Base-by-base conservation (phyloP, 2,797 vertebrate genomes). In the Poeciliopsis infans region DNA sequence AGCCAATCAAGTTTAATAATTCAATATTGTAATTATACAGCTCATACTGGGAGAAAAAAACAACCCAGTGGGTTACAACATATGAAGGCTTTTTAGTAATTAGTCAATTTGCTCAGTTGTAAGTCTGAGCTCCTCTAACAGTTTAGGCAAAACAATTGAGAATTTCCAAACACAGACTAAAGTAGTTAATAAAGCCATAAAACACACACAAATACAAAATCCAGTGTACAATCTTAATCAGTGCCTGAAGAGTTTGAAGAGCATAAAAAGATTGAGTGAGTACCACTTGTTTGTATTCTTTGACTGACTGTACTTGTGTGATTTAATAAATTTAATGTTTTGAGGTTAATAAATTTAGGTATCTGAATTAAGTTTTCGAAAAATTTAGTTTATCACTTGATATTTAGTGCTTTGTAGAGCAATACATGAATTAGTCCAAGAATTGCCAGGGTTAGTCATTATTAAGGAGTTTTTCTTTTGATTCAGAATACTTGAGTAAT, bases 71-170 rank as follows among this genome's bases (percentile, higher is more conserved):
- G 77, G 71, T 84, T 77, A 83, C 0, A 71, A 36, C 75, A 74
- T 77, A 1, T 75, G 31, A 51, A 75, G 51, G 77, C 55, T 86
- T 84, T 3, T 7, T 57, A 80, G 78, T 92, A 92, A 93, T 92
- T 92, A 91, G 85, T 88, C 82, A 83, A 88, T 93, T 94, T 93
- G 88, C 88, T 88, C 86, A 92, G 83, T 93, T 93, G 87, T 70
- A 83, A 59, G 0, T 36, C 75, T 85, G 87, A 91, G 89, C 89
- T 90, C 81, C 85, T 79, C 79, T 86, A 84, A 86, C 81, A 90
- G 86, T 91, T 91, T 82, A 79, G 64, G n/a, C 85, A 68, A 25
- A 88, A 84, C 89, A 83, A 75, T 83, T 89, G 89, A 89, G 92
- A 87, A 91, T 91, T 88, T 41, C 20, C 33, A 73, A 74, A 82